These are phyloP conservation scores for Ciconia maguari DNA, from an alignment of 2,113 vertebrate species.

Conservation along the genomic window DNA sequence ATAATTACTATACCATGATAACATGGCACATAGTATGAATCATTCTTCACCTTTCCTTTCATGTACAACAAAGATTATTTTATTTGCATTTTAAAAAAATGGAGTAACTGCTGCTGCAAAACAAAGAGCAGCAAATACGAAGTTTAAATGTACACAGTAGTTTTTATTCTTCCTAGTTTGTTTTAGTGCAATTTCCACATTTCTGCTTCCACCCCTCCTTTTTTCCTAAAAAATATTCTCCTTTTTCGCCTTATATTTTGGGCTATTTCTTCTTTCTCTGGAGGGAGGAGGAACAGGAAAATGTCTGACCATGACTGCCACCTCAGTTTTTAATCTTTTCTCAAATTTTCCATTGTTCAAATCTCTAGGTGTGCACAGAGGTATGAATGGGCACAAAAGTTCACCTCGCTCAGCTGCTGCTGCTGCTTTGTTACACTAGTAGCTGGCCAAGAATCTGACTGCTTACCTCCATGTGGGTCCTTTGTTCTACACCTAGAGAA, in stretches of 20 bases:
- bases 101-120: neutral
- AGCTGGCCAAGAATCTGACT: slow-evolving; percentile 12
- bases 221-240: neutral
- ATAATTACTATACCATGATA: neutral
- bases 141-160: neutral
- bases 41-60: neutral
- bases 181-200: neutral
- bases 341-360: neutral
- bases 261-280: neutral
- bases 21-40: neutral
- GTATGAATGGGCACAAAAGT: neutral
- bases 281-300: neutral
- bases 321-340: neutral
- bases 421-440: neutral
- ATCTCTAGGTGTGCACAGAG: neutral
- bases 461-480: neutral
- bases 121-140: neutral
- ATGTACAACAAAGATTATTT: neutral
- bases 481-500: slow-evolving; percentile 33
- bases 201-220: neutral
- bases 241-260: neutral
- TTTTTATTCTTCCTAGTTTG: neutral
- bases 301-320: neutral
- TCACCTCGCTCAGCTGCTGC: neutral
- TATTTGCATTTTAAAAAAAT: neutral